A percentile compares a stretch with the other conserved stretches of the same genome.
These are phyloP conservation scores for Mesorhabditis belari DNA, from an alignment of 2,888 invertebrate species.

Conservation along the genomic window DNA sequence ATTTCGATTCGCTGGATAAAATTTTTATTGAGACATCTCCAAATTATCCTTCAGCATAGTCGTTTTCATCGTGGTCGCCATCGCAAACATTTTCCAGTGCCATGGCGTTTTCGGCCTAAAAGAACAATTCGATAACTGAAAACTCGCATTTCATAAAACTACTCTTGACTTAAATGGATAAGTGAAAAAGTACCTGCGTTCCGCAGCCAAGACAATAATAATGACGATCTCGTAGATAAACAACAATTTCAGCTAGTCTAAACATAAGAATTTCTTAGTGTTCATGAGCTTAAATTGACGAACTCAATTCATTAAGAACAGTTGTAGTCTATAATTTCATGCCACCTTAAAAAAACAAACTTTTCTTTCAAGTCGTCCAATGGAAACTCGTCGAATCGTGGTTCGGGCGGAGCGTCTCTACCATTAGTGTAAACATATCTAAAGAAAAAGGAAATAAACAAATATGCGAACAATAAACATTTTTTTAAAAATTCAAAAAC, in stretches of 20 bases:
- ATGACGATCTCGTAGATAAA: conserved; percentile 32
- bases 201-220: conserved; percentile 49
- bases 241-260: conserved; percentile 25
- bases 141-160: too few relatives aligned
- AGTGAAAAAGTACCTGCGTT: conserved; percentile 20
- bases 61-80: neutral
- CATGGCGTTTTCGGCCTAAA: neutral
- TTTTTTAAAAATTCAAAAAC: too few relatives aligned
- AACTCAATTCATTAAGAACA: neutral
- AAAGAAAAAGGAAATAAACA: too few relatives aligned
- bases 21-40: too few relatives aligned
- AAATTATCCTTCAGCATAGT: too few relatives aligned
- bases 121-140: neutral
- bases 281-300: neutral
- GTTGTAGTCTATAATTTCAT: neutral
- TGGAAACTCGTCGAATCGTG: conserved; percentile 18
- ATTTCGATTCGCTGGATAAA: too few relatives aligned
- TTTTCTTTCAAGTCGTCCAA: conserved; percentile 17
- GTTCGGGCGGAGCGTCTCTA: conserved; percentile 25
- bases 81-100: neutral
- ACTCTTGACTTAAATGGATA: too few relatives aligned
- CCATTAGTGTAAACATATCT: conserved; percentile 36
- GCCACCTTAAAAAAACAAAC: conserved; percentile 5
- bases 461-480: too few relatives aligned
- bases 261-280: neutral